Conservation (phyloP, 1,140 invertebrate genomes). For the Brachystomella parvula region DNA sequence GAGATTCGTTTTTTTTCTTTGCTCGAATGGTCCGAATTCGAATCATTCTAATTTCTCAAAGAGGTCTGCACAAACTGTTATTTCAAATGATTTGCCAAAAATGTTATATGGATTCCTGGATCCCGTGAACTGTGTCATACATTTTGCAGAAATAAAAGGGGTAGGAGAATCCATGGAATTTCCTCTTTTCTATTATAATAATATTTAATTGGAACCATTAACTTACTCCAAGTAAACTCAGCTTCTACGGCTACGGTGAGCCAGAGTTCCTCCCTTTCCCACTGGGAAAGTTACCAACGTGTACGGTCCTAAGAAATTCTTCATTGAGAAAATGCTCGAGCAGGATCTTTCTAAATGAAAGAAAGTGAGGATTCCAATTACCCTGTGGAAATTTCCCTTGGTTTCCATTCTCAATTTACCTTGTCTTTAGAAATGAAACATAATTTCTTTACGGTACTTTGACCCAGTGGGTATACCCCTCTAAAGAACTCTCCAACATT, state of each 20-base stretch:
- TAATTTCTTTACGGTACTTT: constrained; percentile 80
- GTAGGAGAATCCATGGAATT: constrained; percentile 87
- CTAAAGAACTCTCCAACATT: constrained; percentile 76
- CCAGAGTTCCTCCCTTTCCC: constrained; percentile 53
- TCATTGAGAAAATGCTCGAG: constrained; percentile 88
- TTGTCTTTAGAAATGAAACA: constrained; percentile 76
- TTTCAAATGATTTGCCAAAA: too few relatives aligned
- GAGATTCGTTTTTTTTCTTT: too few relatives aligned
- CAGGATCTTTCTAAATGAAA: constrained; percentile 67
- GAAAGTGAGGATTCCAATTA: constrained; percentile 47
- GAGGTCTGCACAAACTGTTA: too few relatives aligned
- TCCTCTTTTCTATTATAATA: constrained; percentile 84
- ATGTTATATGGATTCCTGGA: too few relatives aligned
- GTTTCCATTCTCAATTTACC: too few relatives aligned
- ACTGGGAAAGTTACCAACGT: constrained; percentile 56
- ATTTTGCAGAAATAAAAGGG: constrained; percentile 90
- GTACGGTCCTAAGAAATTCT: constrained; percentile 77
- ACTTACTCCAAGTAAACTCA: constrained; percentile 72
- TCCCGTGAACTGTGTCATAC: constrained; percentile 79
- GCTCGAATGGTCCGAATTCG: too few relatives aligned
- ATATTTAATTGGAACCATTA: constrained; percentile 79
- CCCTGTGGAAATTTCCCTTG: background rate
- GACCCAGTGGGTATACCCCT: constrained; percentile 83
- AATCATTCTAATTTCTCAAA: too few relatives aligned
- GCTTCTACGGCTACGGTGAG: constrained; percentile 55